A percentile compares a stretch with the other conserved stretches of the same genome.
phyloP scores from a whole-genome alignment of 2,888 invertebrate genomes.

The Malthinus seriepunctatus region DNA sequence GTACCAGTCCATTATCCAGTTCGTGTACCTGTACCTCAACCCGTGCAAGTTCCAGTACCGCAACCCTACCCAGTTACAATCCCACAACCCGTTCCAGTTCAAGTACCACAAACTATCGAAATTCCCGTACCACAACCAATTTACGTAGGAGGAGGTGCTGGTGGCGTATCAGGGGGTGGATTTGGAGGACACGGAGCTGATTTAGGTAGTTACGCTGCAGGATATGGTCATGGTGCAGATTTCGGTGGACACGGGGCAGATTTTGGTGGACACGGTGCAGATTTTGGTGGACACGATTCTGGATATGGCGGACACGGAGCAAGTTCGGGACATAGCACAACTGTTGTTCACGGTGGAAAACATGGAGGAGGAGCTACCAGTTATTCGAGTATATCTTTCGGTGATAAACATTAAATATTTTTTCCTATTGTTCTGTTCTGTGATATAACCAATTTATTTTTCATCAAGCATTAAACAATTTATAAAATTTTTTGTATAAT shows the following conservation, averaged over 20 bases:
- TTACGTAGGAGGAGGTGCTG: conserved; percentile 20
- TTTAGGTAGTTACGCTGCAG: conserved; percentile 4
- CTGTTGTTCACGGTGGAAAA: not conserved
- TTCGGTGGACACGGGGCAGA: conserved; percentile 21
- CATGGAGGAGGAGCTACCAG: conserved; percentile 17
- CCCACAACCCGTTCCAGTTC: conserved; percentile 20
- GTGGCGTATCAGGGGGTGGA: conserved; percentile 10
- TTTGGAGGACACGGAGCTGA: conserved; percentile 12
- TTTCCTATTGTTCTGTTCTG: conserved; percentile 6
- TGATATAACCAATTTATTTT: conserved; percentile 8
- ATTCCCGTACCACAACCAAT: conserved; percentile 19
- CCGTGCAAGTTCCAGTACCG: conserved; percentile 19
- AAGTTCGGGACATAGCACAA: not conserved
- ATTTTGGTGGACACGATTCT: conserved; percentile 2
- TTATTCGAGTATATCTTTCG: conserved; percentile 12
- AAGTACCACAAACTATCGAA: conserved; percentile 23
- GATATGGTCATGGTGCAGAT: conserved; percentile 7
- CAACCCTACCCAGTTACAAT: conserved; percentile 23
- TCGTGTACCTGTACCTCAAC: conserved; percentile 15
- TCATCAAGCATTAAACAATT: conserved; percentile 3
- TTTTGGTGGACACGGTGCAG: not conserved
- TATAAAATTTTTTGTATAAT: conserved; percentile 1
- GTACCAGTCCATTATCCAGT: conserved; percentile 19
- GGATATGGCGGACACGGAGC: conserved; percentile 20
- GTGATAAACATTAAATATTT: conserved; percentile 11